These are phyloP conservation scores for Neosilurus mollespiculum DNA, from an alignment of 2,797 vertebrate genomes.

Conservation along the genomic window DNA sequence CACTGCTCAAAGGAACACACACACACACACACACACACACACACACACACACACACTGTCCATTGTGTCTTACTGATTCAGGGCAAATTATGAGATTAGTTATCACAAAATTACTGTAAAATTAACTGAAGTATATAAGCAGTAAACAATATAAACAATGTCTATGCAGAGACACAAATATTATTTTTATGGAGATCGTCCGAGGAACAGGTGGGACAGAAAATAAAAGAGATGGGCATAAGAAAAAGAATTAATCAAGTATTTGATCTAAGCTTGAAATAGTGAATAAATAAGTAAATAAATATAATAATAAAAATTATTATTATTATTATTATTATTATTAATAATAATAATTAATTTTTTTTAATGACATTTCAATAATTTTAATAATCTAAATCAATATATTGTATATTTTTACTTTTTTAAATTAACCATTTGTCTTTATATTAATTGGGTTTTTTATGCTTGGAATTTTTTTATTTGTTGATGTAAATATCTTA, in stretches of 20 bases:
- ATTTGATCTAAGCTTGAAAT: not conserved
- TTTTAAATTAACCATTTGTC: too few species aligned
- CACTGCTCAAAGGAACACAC: not conserved
- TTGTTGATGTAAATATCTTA: too few species aligned
- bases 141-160: not conserved
- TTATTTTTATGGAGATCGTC: not conserved
- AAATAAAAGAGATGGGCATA: not conserved
- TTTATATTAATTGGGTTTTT: too few species aligned
- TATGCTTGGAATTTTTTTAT: too few species aligned
- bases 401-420: too few species aligned
- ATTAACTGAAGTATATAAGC: not conserved
- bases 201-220: not conserved
- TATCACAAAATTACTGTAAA: not conserved
- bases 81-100: not conserved
- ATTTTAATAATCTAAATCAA: too few species aligned
- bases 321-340: too few species aligned
- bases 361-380: too few species aligned
- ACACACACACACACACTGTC: slow-evolving; percentile 8
- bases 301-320: not conserved
- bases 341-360: too few species aligned
- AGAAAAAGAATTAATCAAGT: not conserved
- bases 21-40: slow-evolving; percentile 26
- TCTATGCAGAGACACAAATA: not conserved
- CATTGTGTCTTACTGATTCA: not conserved
- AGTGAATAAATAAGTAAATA: not conserved